Percentiles rank a stretch among this genome's conserved stretches.
Conservation (phyloP, 2,113 vertebrate species). For the Plectropomus leopardus region DNA sequence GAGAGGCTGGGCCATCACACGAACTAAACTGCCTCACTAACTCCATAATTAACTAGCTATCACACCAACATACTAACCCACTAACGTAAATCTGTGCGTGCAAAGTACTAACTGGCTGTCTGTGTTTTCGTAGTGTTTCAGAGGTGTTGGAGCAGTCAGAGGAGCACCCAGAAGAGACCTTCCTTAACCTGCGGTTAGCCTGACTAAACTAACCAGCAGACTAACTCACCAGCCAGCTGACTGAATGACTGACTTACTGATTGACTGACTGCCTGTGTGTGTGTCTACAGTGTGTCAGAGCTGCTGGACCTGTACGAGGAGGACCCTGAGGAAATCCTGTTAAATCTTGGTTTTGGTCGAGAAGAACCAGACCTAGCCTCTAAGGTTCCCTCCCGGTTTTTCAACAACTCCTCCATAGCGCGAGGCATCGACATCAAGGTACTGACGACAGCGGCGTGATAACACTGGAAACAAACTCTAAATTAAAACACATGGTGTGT, state of each 20-base stretch:
- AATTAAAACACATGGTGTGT: not conserved
- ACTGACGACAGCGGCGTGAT: not conserved
- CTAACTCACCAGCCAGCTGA: conserved; percentile 43
- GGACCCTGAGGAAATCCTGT: conserved; percentile 96
- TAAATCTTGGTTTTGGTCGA: conserved; percentile 96
- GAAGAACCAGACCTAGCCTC: conserved; percentile 96
- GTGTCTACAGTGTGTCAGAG: conserved; percentile 91
- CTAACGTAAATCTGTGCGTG: conserved; percentile 5
- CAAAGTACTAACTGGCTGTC: conserved; percentile 47
- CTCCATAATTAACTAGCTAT: not conserved
- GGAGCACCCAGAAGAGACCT: conserved; percentile 33
- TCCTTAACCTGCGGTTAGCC: conserved; percentile 52
- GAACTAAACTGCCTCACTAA: not conserved
- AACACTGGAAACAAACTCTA: not conserved
- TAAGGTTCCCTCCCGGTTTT: conserved; percentile 96
- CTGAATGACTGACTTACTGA: not conserved
- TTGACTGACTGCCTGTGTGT: not conserved
- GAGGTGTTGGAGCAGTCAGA: conserved; percentile 33
- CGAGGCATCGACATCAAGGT: conserved; percentile 97
- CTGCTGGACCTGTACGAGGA: conserved; percentile 97
- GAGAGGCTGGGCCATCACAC: not conserved
- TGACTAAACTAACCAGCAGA: conserved; percentile 53
- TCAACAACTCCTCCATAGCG: conserved; percentile 91
- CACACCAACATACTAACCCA: conserved; percentile 14
- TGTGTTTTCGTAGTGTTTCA: conserved; percentile 58